phyloP scores from a whole-genome alignment of 2,113 vertebrate genomes.

The Festucalex cinctus region DNA sequence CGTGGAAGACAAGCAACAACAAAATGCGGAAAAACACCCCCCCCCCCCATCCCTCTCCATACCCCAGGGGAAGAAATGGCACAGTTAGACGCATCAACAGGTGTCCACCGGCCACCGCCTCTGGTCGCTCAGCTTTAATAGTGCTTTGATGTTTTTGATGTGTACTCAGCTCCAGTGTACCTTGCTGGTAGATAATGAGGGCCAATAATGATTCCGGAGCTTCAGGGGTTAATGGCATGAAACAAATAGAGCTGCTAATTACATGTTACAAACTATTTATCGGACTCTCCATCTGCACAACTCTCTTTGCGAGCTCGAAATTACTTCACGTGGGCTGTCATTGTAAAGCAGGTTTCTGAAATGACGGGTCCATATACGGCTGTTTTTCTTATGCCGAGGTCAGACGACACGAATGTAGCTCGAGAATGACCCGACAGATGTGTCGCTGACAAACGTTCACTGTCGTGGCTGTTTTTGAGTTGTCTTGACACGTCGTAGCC shows the following conservation, averaged over 20 bases:
- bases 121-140: constrained; percentile 67
- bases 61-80: constrained; percentile 68
- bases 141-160: constrained; percentile 93
- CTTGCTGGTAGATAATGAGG: constrained; percentile 98
- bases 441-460: no score
- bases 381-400: constrained; percentile 65
- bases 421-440: no score
- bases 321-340: constrained; percentile 98
- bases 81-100: constrained; percentile 72
- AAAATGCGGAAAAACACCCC: constrained; percentile 55
- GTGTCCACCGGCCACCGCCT: constrained; percentile 64
- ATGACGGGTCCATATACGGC: constrained; percentile 87
- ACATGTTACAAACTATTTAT: constrained; percentile 99
- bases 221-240: constrained; percentile 99
- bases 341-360: constrained; percentile 98
- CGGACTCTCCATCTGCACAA: constrained; percentile 96
- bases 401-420: no score
- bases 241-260: constrained; percentile 98
- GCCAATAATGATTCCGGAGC: constrained; percentile 94
- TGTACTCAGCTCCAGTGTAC: constrained; percentile 98
- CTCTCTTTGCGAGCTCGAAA: constrained; percentile 96
- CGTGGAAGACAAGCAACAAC: constrained; percentile 39
- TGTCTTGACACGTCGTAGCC: no score
- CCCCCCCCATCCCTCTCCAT: constrained; percentile 55
- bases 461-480: no score